Evolutionary conservation across 1,140 invertebrate species (phyloP).

Genomic region (Glossosoma conforme): DNA sequence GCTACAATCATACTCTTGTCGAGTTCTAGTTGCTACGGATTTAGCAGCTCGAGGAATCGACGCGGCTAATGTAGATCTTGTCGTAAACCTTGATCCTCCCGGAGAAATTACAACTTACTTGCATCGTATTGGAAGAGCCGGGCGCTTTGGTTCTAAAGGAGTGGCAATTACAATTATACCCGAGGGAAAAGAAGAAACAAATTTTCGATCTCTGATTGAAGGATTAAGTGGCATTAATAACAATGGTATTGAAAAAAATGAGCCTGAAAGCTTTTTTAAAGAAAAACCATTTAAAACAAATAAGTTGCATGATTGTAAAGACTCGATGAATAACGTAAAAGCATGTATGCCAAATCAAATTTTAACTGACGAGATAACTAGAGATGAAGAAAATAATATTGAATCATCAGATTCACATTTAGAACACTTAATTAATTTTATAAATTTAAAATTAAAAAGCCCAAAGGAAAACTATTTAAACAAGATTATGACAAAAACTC

Average conservation of each 20-base stretch:
- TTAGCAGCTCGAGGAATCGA: constrained; percentile 85
- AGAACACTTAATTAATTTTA: no score
- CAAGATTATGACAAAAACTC: no score
- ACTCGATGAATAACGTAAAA: background rate
- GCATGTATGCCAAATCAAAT: background rate
- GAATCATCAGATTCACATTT: no score
- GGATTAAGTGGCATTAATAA: constrained; percentile 5
- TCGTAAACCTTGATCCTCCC: constrained; percentile 90
- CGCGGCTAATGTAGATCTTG: constrained; percentile 85
- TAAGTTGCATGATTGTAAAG: background rate
- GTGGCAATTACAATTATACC: constrained; percentile 63
- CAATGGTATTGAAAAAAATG: constrained; percentile 2
- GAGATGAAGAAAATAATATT: background rate
- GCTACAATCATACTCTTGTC: constrained; percentile 72
- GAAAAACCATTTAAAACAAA: background rate
- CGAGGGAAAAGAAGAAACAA: constrained; percentile 52
- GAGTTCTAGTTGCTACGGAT: constrained; percentile 89
- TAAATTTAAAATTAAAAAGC: no score
- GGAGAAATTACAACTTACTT: constrained; percentile 82
- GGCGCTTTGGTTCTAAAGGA: constrained; percentile 79
- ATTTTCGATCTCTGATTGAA: constrained; percentile 41
- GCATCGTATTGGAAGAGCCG: constrained; percentile 92
- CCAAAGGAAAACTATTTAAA: no score
- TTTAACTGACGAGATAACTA: background rate
- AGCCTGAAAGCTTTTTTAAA: background rate